phyloP scores from a whole-genome alignment of 2,113 vertebrate species.

The Edolisoma coerulescens region DNA sequence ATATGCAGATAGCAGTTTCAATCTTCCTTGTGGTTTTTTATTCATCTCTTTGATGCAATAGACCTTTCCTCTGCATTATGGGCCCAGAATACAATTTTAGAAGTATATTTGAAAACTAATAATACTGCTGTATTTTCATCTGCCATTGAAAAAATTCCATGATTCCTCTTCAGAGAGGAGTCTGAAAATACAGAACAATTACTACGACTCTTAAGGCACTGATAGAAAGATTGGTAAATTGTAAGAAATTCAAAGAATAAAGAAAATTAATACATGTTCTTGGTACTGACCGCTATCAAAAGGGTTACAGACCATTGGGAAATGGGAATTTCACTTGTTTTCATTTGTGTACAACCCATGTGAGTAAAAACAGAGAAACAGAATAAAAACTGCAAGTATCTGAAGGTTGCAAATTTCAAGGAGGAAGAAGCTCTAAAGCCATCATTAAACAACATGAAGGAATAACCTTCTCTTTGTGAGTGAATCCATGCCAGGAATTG shows the following conservation, averaged over 20 bases:
- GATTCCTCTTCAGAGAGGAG: not conserved
- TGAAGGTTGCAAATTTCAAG: not conserved
- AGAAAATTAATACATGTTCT: not conserved
- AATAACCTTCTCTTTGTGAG: not conserved
- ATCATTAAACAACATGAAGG: not conserved
- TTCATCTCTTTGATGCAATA: not conserved
- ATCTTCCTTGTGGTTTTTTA: not conserved
- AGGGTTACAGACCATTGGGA: not conserved
- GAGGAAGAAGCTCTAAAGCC: not conserved
- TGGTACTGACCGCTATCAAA: not conserved
- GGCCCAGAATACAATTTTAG: not conserved
- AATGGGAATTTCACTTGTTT: not conserved
- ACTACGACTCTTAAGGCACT: not conserved
- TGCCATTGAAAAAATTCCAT: not conserved
- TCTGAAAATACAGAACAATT: not conserved
- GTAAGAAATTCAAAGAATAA: not conserved
- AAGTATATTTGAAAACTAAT: not conserved
- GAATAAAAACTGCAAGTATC: not conserved
- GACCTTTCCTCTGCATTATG: not conserved
- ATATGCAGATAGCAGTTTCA: not conserved
- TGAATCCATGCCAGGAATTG: not conserved
- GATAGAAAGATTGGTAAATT: not conserved
- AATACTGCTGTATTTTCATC: not conserved
- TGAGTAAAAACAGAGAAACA: not conserved
- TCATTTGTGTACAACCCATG: not conserved